Evolutionary conservation across 2,888 invertebrate species (phyloP).

Genomic region (Geotrupes spiniger): DNA sequence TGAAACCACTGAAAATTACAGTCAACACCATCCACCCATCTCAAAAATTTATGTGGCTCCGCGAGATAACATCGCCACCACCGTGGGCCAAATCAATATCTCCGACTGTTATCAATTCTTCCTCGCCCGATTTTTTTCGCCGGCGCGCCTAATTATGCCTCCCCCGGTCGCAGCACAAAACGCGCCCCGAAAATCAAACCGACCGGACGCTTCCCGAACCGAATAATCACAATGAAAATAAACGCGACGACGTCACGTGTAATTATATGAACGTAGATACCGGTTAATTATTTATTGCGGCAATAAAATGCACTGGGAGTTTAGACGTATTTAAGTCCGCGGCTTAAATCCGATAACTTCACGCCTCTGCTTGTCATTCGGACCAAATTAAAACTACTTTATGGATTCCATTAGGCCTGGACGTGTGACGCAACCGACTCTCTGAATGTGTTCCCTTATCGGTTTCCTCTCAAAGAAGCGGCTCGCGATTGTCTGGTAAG

Average conservation of each 20-base stretch:
- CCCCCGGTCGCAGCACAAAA: too few relatives aligned
- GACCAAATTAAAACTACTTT: constrained; percentile 46
- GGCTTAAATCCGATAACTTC: constrained; percentile 34
- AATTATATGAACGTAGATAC: constrained; percentile 9
- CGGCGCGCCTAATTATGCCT: too few relatives aligned
- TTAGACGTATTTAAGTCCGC: constrained; percentile 18
- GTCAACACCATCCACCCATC: constrained; percentile 23
- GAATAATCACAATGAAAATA: too few relatives aligned
- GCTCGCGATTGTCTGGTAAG: constrained; percentile 31
- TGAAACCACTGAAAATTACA: constrained; percentile 28
- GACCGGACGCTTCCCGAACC: too few relatives aligned
- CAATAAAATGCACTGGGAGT: too few relatives aligned
- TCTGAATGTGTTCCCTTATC: constrained; percentile 35
- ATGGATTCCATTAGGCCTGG: constrained; percentile 45
- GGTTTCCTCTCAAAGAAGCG: constrained; percentile 31
- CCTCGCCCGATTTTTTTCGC: not conserved
- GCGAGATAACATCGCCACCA: constrained; percentile 26
- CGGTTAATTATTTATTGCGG: constrained; percentile 20
- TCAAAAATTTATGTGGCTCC: constrained; percentile 31
- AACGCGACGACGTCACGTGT: too few relatives aligned
- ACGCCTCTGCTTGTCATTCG: constrained; percentile 41
- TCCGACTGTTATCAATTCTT: constrained; percentile 25
- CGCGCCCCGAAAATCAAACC: too few relatives aligned
- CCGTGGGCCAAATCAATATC: constrained; percentile 29
- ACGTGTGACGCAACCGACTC: constrained; percentile 43